Base-by-base conservation (phyloP, 2,113 vertebrate genomes). In the Scolopax mira region DNA sequence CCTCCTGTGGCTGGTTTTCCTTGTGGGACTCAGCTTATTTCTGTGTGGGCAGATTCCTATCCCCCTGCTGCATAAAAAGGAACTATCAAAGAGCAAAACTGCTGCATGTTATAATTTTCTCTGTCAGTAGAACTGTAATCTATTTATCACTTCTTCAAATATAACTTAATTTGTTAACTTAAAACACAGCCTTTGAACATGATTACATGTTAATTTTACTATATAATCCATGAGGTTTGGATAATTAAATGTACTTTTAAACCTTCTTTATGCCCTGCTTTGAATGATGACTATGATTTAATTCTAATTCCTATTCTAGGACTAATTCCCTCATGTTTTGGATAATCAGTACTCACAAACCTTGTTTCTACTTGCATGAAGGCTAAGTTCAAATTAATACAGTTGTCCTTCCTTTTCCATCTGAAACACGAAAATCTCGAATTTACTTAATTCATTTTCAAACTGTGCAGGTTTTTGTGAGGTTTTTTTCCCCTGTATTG, bases 71-170 rank as follows among this genome's bases (percentile, higher is more conserved):
- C 35, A 48, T 25, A 85, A 27, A 83, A 95, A 88, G 14, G 25
- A 46, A 62, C 74, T 78, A 51, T 39, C 60, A 90, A 41, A 91
- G 48, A 88, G 31, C 55, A 62, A 49, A 88, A 88, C 6, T 61
- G 18, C 21, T 71, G 30, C n/a, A 55, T 44, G 22, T 49, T 87
- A 39, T 55, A 78, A 90, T 94, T 89, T 91, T 83, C 60, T 81
- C 88, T 79, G 67, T 84, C 64, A 86, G 60, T 52, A 85, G 75
- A 89, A 67, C 64, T 91, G 58, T 83, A 94, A 91, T 96, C 83
- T 92, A 48, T 86, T 92, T 92, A 93, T 82, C 66, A 72, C 15
- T 85, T 81, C 60, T 81, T 94, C 28, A 92, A 83, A 90, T 71
- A 65, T 23, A 91, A 51, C 35, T 57, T 91, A 61, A 82, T 91